phyloP scores from a whole-genome alignment of 2,888 invertebrate species.

The Gryllus longicercus region DNA sequence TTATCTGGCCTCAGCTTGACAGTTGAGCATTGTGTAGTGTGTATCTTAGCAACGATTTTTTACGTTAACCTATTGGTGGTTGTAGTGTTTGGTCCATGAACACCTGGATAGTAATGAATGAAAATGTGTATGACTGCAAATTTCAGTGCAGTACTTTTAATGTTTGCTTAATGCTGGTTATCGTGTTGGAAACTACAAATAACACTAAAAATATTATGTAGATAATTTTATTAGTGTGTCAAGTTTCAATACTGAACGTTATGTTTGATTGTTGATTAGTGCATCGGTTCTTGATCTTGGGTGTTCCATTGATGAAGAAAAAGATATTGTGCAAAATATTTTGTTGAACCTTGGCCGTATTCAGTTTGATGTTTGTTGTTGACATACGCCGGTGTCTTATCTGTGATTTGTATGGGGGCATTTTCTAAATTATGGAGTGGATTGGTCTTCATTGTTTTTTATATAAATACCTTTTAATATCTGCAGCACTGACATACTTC shows the following conservation, averaged over 20 bases:
- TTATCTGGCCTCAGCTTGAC: background rate
- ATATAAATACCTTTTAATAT: too few species aligned
- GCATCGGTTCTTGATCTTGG: too few species aligned
- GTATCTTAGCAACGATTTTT: slow-evolving; percentile 24
- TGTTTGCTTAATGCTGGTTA: background rate
- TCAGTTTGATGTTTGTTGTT: too few species aligned
- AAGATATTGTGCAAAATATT: too few species aligned
- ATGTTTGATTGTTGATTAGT: too few species aligned
- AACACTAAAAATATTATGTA: background rate
- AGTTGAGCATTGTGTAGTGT: slow-evolving; percentile 21
- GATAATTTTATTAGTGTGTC: background rate
- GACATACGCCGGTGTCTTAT: too few species aligned
- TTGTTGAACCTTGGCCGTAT: too few species aligned
- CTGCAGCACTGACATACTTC: too few species aligned
- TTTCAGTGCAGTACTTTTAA: background rate
- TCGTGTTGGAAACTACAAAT: background rate
- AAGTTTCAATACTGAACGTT: background rate
- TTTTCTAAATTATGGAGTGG: too few species aligned
- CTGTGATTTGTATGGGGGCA: too few species aligned
- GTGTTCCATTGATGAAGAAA: too few species aligned
- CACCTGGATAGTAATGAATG: slow-evolving; percentile 3
- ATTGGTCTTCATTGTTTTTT: too few species aligned
- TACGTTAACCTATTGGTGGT: slow-evolving; percentile 21
- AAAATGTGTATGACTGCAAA: background rate
- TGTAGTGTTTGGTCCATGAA: background rate